phyloP scores from a whole-genome alignment of 2,797 vertebrate genomes.

The Brotula barbata region DNA sequence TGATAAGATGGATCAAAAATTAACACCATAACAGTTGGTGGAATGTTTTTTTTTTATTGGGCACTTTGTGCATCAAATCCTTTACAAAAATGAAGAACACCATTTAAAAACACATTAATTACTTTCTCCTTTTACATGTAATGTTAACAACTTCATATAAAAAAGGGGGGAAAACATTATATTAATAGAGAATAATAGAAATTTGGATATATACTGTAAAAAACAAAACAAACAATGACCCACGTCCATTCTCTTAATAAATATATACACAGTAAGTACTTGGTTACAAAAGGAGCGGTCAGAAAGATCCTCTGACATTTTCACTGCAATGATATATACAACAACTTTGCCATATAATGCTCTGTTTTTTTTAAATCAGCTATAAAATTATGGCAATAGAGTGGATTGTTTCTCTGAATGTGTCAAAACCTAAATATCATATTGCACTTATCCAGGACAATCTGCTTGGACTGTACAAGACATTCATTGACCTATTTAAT shows the following conservation, averaged over 20 bases:
- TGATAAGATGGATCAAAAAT: background rate
- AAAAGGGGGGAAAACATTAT: constrained; percentile 66
- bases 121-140: constrained; percentile 61
- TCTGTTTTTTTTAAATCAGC: constrained; percentile 17
- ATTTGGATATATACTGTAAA: constrained; percentile 66
- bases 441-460: constrained; percentile 70
- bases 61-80: constrained; percentile 64
- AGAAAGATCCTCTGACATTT: constrained; percentile 42
- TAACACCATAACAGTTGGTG: background rate
- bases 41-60: constrained; percentile 77
- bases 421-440: constrained; percentile 54
- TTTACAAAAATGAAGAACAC: constrained; percentile 53
- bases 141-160: constrained; percentile 74
- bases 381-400: constrained; percentile 42
- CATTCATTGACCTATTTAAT: constrained; percentile 51
- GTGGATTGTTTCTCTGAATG: constrained; percentile 41
- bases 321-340: constrained; percentile 61
- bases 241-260: constrained; percentile 80
- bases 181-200: constrained; percentile 70
- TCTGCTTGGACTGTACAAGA: constrained; percentile 27
- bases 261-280: constrained; percentile 84
- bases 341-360: constrained; percentile 38
- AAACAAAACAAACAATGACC: constrained; percentile 63
- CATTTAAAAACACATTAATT: constrained; percentile 48
- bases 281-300: constrained; percentile 70